Conservation (phyloP, 2,888 invertebrate species). For the Andrena camellia region DNA sequence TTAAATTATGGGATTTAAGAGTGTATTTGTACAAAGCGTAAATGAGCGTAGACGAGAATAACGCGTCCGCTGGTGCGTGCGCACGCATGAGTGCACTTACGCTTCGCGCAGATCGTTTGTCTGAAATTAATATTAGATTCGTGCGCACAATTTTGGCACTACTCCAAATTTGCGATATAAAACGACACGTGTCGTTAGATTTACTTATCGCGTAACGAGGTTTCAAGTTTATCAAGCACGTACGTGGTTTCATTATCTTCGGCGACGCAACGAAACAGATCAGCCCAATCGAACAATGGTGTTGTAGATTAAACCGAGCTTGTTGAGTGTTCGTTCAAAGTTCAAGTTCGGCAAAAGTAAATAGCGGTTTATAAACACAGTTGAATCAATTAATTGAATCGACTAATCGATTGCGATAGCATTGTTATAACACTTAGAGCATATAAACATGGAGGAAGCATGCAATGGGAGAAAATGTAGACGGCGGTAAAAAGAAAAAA, state of each 20-base stretch:
- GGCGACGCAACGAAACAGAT: too few species aligned
- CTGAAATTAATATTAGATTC: constrained; percentile 54
- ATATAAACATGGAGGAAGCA: too few species aligned
- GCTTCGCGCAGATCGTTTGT: not conserved
- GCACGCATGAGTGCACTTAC: not conserved
- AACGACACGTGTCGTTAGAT: not conserved
- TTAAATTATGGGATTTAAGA: constrained; percentile 2
- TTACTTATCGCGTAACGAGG: not conserved
- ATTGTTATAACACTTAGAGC: too few species aligned
- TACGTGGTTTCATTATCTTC: not conserved
- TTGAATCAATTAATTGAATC: not conserved
- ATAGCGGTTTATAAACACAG: not conserved
- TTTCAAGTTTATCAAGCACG: not conserved
- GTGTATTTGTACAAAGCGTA: not conserved
- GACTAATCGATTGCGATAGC: not conserved
- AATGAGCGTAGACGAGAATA: not conserved
- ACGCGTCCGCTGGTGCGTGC: not conserved
- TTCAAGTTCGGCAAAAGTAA: not conserved
- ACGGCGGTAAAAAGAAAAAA: too few species aligned
- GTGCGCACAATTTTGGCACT: constrained; percentile 48
- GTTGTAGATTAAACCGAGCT: not conserved
- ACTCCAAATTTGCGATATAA: constrained; percentile 26
- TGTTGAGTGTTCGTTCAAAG: not conserved
- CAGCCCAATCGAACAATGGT: not conserved
- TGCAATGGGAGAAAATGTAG: too few species aligned